Evolutionary conservation across 2,113 vertebrate genomes (phyloP).

Genomic region (Pituophis catenifer): DNA sequence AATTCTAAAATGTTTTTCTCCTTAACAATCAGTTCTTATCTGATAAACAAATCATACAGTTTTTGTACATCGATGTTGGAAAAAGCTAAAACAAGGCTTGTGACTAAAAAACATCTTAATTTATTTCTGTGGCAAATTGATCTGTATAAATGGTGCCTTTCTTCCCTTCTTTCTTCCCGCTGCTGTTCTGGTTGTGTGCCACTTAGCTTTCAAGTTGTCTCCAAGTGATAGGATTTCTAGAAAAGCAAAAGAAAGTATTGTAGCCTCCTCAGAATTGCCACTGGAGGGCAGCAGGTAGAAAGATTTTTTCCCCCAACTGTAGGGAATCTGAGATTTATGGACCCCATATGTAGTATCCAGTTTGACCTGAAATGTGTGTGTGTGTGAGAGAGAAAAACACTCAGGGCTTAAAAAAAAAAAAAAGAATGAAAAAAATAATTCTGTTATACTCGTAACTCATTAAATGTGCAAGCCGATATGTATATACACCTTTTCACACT

Average conservation of each 20-base stretch:
- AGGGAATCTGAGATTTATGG: slow-evolving; percentile 21
- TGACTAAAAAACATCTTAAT: background rate
- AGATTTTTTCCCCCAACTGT: background rate
- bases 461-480: slow-evolving; percentile 3
- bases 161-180: background rate
- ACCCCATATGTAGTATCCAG: slow-evolving; percentile 19
- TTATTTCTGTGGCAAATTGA: slow-evolving; percentile 8
- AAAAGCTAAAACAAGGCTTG: slow-evolving; percentile 17
- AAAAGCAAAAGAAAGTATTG: slow-evolving; percentile 27
- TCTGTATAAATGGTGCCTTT: slow-evolving; percentile 28
- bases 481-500: background rate
- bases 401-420: slow-evolving; percentile 29
- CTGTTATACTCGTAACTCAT: background rate
- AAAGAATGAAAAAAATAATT: slow-evolving; percentile 15
- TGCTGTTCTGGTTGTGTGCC: slow-evolving; percentile 4
- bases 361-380: slow-evolving; percentile 26
- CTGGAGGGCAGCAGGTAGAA: slow-evolving; percentile 18
- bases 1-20: slow-evolving; percentile 32
- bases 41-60: background rate
- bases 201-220: background rate
- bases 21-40: slow-evolving; percentile 23
- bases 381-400: slow-evolving; percentile 9
- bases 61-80: background rate
- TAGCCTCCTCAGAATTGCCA: background rate
- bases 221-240: background rate